A percentile compares a stretch with the other conserved stretches of the same genome.
These are phyloP conservation scores for Hemibagrus wyckioides DNA, from an alignment of 2,113 vertebrate species.

Conservation along the genomic window DNA sequence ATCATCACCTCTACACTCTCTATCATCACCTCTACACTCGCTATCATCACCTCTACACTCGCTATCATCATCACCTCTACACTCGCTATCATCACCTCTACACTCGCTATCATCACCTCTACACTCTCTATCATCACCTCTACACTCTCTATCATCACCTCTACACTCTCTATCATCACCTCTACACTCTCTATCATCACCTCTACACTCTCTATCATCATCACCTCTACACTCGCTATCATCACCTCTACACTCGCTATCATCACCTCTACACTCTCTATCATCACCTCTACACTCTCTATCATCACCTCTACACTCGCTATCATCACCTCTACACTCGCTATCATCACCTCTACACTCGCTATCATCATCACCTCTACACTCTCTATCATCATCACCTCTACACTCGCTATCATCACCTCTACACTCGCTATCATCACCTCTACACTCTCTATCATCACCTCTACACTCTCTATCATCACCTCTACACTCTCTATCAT, in stretches of 20 bases:
- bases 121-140: not conserved
- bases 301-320: not conserved
- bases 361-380: not conserved
- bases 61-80: not conserved
- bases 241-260: not conserved
- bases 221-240: not conserved
- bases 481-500: not conserved
- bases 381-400: not conserved
- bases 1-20: not conserved
- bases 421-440: not conserved
- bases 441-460: not conserved
- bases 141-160: not conserved
- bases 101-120: slow-evolving; percentile 1
- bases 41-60: not conserved
- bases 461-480: not conserved
- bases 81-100: not conserved
- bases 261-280: not conserved
- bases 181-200: not conserved
- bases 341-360: not conserved
- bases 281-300: not conserved
- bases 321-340: not conserved
- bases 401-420: not conserved
- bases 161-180: not conserved
- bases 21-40: not conserved
- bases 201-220: slow-evolving; percentile 2